A percentile compares a stretch with the other conserved stretches of the same genome.
Evolutionary conservation across 37 sponge, comb jelly and placozoan species (phyloP).

Genomic region (Aphrocallistes beatrix): DNA sequence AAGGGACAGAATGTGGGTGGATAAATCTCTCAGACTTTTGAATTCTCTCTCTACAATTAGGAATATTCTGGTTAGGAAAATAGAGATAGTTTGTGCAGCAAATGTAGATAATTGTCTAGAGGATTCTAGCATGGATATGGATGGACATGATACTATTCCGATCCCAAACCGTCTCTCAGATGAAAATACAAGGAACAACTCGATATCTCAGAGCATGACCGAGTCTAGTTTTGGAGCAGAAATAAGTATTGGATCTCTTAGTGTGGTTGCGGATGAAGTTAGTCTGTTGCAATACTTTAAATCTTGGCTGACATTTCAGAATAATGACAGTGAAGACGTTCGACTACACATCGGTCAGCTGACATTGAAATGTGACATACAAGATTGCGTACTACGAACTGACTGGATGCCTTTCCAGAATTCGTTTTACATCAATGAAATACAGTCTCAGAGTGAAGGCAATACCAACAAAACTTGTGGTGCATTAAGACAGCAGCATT

Average conservation of each 20-base stretch:
- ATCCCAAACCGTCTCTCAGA: neutral
- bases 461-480: neutral
- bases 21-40: neutral
- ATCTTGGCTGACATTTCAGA: neutral
- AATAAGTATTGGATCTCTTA: neutral
- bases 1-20: neutral
- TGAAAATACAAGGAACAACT: neutral
- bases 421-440: neutral
- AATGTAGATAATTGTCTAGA: neutral
- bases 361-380: neutral
- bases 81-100: neutral
- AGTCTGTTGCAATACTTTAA: neutral
- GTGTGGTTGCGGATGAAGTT: neutral
- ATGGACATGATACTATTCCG: neutral
- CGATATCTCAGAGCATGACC: neutral
- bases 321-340: neutral
- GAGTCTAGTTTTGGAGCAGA: neutral
- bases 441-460: too few species aligned
- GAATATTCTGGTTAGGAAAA: neutral
- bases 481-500: neutral
- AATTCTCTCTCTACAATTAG: neutral
- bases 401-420: neutral
- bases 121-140: neutral
- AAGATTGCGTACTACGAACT: neutral
- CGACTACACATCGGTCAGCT: neutral